These are phyloP conservation scores for Cydia pomonella DNA, from an alignment of 1,140 invertebrate genomes.

Conservation along the genomic window DNA sequence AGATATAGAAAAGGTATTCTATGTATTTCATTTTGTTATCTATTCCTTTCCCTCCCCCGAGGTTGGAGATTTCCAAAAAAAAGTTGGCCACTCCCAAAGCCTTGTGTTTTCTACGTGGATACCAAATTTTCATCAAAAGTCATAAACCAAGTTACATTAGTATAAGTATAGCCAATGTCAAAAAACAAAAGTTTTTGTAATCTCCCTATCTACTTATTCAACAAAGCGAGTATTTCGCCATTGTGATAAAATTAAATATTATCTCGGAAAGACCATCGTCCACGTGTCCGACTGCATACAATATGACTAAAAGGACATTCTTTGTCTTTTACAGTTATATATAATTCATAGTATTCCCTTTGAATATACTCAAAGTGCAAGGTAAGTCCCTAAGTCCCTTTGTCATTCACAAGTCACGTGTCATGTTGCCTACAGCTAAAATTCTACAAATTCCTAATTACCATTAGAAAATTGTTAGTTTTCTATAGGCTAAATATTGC, in stretches of 20 bases:
- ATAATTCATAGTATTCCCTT: background rate
- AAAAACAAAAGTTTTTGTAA: background rate
- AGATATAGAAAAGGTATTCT: too few relatives aligned
- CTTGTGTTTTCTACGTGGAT: too few relatives aligned
- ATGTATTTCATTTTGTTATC: too few relatives aligned
- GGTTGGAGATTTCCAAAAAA: too few relatives aligned
- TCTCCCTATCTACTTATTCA: background rate
- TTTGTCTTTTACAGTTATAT: background rate
- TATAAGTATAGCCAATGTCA: too few relatives aligned
- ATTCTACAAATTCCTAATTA: slow-evolving; percentile 6
- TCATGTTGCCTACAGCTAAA: background rate
- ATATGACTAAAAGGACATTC: background rate
- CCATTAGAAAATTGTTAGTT: background rate
- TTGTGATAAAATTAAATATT: slow-evolving; percentile 30
- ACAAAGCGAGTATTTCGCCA: background rate
- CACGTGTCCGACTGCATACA: background rate
- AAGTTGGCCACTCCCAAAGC: too few relatives aligned
- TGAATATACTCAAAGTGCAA: background rate
- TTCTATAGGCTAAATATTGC: background rate
- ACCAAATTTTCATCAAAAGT: too few relatives aligned
- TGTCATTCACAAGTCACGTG: background rate
- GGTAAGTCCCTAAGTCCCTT: background rate
- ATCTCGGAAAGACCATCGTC: slow-evolving; percentile 15
- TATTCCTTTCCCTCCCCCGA: too few relatives aligned
- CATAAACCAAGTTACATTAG: too few relatives aligned